Conservation (phyloP, 2,888 invertebrate genomes). For the Phalangium opilio region DNA sequence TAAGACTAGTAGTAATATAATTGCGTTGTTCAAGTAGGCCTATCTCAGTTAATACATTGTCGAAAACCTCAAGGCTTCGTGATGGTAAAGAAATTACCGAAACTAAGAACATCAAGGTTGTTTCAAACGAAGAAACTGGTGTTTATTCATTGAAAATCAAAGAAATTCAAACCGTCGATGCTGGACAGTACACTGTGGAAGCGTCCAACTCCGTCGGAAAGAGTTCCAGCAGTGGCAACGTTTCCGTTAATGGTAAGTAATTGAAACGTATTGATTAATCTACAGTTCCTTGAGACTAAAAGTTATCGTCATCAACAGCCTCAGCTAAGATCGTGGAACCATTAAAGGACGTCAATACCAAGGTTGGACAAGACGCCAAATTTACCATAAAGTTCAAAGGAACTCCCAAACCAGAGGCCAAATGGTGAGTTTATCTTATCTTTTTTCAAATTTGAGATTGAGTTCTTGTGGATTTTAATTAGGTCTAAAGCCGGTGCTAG, state of each 20-base stretch:
- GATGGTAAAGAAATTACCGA: conserved; percentile 23
- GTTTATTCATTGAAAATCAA: conserved; percentile 10
- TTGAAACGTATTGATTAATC: too few relatives aligned
- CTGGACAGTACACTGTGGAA: conserved; percentile 30
- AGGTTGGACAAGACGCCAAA: conserved; percentile 56
- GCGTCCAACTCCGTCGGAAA: conserved; percentile 39
- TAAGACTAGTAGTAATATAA: conserved; percentile 31
- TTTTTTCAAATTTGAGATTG: not conserved
- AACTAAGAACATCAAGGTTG: conserved; percentile 7
- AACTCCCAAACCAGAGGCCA: conserved; percentile 31
- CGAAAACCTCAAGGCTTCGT: conserved; percentile 7
- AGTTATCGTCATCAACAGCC: conserved; percentile 6
- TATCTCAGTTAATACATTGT: not conserved
- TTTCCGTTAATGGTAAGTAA: conserved; percentile 49
- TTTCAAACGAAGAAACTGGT: conserved; percentile 4
- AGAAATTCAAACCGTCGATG: conserved; percentile 1
- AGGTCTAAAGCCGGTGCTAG: not conserved
- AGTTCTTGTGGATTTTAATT: not conserved
- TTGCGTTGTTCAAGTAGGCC: conserved; percentile 33
- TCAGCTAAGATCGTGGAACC: conserved; percentile 28
- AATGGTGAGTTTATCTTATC: conserved; percentile 27
- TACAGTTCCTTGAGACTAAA: too few relatives aligned
- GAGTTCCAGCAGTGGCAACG: conserved; percentile 53
- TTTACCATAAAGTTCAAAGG: conserved; percentile 32
- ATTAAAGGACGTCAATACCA: conserved; percentile 29